Evolutionary conservation across 2,113 vertebrate genomes (phyloP).

Genomic region (Pseudopodoces humilis): DNA sequence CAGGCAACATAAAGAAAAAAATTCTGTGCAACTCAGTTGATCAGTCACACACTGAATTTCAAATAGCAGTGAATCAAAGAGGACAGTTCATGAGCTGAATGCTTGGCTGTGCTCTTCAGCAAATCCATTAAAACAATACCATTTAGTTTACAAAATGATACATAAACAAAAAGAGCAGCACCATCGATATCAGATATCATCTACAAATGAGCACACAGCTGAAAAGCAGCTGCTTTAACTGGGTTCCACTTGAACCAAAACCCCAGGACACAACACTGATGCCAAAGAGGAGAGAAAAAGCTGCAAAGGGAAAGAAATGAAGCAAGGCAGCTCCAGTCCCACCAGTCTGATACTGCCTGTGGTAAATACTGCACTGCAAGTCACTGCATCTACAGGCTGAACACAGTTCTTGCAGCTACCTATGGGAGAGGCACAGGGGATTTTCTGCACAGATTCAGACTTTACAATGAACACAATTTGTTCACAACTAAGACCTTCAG

Average conservation of each 20-base stretch:
- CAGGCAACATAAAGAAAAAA: not conserved
- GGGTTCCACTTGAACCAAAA: not conserved
- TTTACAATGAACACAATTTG: conserved; percentile 8
- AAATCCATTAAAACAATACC: not conserved
- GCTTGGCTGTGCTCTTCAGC: not conserved
- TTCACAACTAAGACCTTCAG: not conserved
- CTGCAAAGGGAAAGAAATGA: not conserved
- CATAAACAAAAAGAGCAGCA: not conserved
- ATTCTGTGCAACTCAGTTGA: not conserved
- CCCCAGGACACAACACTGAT: not conserved
- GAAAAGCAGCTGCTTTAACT: not conserved
- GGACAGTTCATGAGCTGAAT: conserved; percentile 4
- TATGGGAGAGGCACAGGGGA: not conserved
- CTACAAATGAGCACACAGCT: not conserved
- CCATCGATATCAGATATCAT: not conserved
- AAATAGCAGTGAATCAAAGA: not conserved
- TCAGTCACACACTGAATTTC: conserved; percentile 22
- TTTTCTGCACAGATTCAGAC: not conserved
- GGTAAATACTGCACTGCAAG: not conserved
- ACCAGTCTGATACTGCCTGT: not conserved
- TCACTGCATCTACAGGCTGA: not conserved
- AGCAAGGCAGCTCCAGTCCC: not conserved
- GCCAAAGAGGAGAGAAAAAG: not conserved
- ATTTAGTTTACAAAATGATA: not conserved
- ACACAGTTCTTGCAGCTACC: not conserved